phyloP scores from a whole-genome alignment of 2,797 vertebrate species.

The Sebastes oblongus region DNA sequence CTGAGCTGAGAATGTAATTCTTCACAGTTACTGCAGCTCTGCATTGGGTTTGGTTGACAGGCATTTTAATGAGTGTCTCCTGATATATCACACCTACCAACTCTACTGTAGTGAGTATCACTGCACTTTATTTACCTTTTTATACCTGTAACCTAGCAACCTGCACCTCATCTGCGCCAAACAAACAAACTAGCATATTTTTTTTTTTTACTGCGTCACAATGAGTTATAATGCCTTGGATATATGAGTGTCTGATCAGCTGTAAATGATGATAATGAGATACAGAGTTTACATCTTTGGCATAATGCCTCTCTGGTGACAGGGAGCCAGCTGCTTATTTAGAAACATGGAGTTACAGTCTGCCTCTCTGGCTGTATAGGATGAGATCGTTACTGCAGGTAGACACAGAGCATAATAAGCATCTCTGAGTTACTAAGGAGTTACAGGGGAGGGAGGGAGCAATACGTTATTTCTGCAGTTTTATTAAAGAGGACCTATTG shows the following conservation, averaged over 20 bases:
- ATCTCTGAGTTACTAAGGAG: conserved; percentile 11
- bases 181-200: neutral
- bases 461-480: neutral
- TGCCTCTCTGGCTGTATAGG: conserved; percentile 1
- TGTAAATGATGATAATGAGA: conserved; percentile 43
- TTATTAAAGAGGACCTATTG: neutral
- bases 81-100: conserved; percentile 8
- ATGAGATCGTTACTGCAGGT: conserved; percentile 25
- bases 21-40: neutral
- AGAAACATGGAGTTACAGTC: conserved; percentile 15
- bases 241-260: conserved; percentile 26
- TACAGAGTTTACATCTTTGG: conserved; percentile 33
- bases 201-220: neutral
- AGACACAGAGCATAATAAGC: conserved; percentile 13
- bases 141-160: conserved; percentile 22
- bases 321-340: conserved; percentile 42
- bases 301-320: conserved; percentile 15
- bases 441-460: neutral
- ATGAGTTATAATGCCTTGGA: neutral
- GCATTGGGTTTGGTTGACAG: conserved; percentile 3
- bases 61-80: conserved; percentile 21
- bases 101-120: neutral
- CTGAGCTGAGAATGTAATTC: neutral
- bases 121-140: conserved; percentile 8
- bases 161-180: neutral